Percentiles rank a stretch among this genome's conserved stretches.
phyloP scores from a whole-genome alignment of 2,113 vertebrate species.

The Coregonus clupeaformis region DNA sequence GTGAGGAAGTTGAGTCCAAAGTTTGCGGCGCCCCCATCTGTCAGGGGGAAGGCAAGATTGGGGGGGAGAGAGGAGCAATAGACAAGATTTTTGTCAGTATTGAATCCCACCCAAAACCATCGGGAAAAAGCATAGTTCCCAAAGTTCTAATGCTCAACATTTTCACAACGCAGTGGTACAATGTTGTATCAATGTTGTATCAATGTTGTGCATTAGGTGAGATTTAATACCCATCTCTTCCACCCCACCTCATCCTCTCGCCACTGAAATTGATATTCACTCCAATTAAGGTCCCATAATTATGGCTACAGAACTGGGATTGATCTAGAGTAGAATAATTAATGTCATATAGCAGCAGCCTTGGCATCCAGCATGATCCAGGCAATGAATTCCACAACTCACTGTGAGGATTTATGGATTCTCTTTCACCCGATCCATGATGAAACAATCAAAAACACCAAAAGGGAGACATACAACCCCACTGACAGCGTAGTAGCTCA shows the following conservation, averaged over 20 bases:
- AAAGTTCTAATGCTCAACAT: conserved; percentile 60
- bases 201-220: conserved; percentile 68
- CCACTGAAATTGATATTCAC: conserved; percentile 51
- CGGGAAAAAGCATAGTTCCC: conserved; percentile 52
- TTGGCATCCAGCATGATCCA: conserved; percentile 72
- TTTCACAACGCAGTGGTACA: conserved; percentile 53
- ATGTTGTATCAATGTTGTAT: conserved; percentile 20
- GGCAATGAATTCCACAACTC: conserved; percentile 74
- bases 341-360: conserved; percentile 53
- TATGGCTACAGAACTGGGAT: conserved; percentile 47
- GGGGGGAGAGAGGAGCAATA: conserved; percentile 47
- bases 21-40: conserved; percentile 95
- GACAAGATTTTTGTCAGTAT: conserved; percentile 48
- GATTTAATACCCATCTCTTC: conserved; percentile 61
- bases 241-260: conserved; percentile 34
- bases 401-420: conserved; percentile 67
- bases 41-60: conserved; percentile 48
- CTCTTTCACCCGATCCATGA: conserved; percentile 49
- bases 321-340: conserved; percentile 21
- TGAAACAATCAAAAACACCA: conserved; percentile 25
- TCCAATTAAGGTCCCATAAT: conserved; percentile 60
- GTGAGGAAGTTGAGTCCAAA: conserved; percentile 99
- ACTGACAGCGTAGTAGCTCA: conserved; percentile 62
- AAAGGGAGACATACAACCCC: conserved; percentile 19
- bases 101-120: conserved; percentile 9